These are phyloP conservation scores for Actinopyga echinites DNA, from an alignment of 53 echinoderm and acorn worm genomes.

Conservation along the genomic window DNA sequence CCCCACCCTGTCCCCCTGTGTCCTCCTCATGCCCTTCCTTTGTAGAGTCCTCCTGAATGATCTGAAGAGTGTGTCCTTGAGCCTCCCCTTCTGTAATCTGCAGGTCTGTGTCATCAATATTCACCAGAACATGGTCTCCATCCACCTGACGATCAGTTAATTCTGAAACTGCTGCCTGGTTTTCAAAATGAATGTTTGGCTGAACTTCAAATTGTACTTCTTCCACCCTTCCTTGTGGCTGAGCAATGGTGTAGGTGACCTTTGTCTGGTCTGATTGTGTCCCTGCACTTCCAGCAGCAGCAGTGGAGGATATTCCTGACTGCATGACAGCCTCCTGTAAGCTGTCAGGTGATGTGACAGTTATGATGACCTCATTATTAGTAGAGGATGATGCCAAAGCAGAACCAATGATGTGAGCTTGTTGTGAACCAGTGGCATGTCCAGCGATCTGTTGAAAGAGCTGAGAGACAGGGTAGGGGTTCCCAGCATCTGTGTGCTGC, in stretches of 20 bases:
- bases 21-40: not conserved
- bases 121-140: not conserved
- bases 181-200: conserved; percentile 22
- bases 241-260: conserved; percentile 17
- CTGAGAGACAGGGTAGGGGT: conserved; percentile 31
- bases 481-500: conserved; percentile 6
- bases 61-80: conserved; percentile 24
- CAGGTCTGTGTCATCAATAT: conserved; percentile 16
- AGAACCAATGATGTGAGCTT: not conserved
- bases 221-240: conserved; percentile 13
- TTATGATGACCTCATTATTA: conserved; percentile 18
- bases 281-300: not conserved
- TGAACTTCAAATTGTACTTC: conserved; percentile 15
- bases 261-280: conserved; percentile 8
- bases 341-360: conserved; percentile 41
- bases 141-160: not conserved
- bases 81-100: not conserved
- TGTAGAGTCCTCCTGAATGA: not conserved
- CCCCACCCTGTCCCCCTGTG: not conserved
- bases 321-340: conserved; percentile 62
- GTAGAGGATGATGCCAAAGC: not conserved
- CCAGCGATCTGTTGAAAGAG: conserved; percentile 41
- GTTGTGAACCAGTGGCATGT: conserved; percentile 18
- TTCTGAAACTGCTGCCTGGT: not conserved
- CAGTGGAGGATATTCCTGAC: conserved; percentile 41